Evolutionary conservation across 92 coral and sea anemone species (phyloP), one percentile per base, ranked within the genome.

Genomic region (Virgularia gustaviana): DNA sequence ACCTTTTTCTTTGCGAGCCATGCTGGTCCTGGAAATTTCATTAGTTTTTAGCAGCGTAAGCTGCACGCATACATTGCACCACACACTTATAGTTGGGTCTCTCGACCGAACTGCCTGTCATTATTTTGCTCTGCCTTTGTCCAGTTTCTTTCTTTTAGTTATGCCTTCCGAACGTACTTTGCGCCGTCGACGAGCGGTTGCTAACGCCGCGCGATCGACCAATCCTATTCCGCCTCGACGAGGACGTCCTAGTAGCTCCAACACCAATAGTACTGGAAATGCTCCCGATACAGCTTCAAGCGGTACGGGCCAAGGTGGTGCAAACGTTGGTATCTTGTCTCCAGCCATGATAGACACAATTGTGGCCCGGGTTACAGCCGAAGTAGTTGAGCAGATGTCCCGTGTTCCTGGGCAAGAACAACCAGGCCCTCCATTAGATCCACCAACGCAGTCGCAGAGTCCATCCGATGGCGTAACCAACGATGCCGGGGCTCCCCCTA

Each of bases 151-250:
- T 62, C 43, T 25, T 27, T 33, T 62, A 23, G 24, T 31, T n/a
- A 62, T 62, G 70, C 49, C 70, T 11, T 39, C 70, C 9, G 35
- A 62, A 23, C 51, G 38, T 13, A 25, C n/a, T 44, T n/a, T 39
- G 42, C 51, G 70, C 38, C 38, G 37, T 38, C 19, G 24, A 62
- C 70, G 70, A 29, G 49, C 19, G 37, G n/a, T 28, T 23, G 49
- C 52, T 1, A 19, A 23, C 43, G 33, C 53, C 49, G 55, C 3
- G 5, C 3, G 2, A 47, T 47, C 55, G 2, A 47, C 10, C 55
- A 25, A 19, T 25, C 3, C 22, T 25, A 3, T 25, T 19, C 22
- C 55, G 16, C 2, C 55, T 25, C 22, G 5, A 2, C 2, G 2
- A 13, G 55, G 55, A 16, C 2, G 5, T 4, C 22, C 55, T 19